Percentiles rank a stretch among this genome's conserved stretches.
Conservation (phyloP, 2,797 vertebrate genomes). For the Aplochiton taeniatus region DNA sequence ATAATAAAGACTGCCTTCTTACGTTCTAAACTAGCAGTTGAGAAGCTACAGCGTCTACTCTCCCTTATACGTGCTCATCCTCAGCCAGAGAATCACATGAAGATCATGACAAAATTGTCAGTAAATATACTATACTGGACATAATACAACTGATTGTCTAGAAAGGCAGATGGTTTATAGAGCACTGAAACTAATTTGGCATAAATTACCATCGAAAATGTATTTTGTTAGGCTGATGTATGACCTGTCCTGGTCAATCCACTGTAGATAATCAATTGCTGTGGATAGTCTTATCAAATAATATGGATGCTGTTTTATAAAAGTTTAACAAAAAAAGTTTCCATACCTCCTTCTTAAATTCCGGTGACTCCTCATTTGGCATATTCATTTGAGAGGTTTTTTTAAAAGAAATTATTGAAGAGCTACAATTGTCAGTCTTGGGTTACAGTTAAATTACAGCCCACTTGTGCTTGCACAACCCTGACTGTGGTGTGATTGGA, state of each 20-base stretch:
- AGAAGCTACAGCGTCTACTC: constrained; percentile 1
- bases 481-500: too few species aligned
- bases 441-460: neutral
- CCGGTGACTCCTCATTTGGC: constrained; percentile 11
- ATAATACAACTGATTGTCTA: constrained; percentile 33
- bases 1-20: constrained; percentile 2
- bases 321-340: constrained; percentile 2
- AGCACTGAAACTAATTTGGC: neutral
- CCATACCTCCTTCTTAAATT: constrained; percentile 54
- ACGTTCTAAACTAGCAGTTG: neutral
- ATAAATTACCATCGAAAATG: neutral
- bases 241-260: too few species aligned
- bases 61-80: constrained; percentile 13
- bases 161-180: too few species aligned
- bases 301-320: neutral
- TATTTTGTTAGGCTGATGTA: too few species aligned
- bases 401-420: constrained; percentile 16
- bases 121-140: constrained; percentile 41
- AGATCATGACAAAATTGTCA: constrained; percentile 8
- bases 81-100: constrained; percentile 17
- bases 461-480: neutral
- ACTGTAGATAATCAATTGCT: too few species aligned
- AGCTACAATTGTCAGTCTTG: constrained; percentile 27
- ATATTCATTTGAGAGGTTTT: constrained; percentile 42
- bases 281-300: too few species aligned